Conservation (phyloP, 2,888 invertebrate species). For the Autographa gamma region DNA sequence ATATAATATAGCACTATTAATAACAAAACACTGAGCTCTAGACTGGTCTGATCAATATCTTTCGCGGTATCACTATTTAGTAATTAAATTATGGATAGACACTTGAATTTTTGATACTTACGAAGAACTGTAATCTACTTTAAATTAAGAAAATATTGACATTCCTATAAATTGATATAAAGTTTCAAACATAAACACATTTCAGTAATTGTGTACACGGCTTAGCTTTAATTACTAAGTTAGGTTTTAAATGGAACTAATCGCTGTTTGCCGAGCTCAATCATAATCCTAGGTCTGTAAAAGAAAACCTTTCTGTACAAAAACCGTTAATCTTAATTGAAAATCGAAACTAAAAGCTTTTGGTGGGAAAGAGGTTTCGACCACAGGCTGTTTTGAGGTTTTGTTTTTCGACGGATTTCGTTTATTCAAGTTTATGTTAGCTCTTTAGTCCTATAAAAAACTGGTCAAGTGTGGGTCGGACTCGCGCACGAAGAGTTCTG, state of each 20-base stretch:
- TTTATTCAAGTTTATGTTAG: constrained; percentile 4
- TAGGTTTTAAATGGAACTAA: neutral
- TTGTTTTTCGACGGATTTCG: neutral
- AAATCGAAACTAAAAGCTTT: neutral
- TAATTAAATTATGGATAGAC: too few relatives aligned
- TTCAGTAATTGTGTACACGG: too few relatives aligned
- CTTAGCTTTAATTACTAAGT: neutral
- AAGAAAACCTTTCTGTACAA: constrained; percentile 4
- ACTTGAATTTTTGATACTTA: too few relatives aligned
- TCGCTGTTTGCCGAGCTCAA: neutral
- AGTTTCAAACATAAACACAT: too few relatives aligned
- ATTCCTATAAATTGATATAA: too few relatives aligned
- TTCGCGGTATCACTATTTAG: too few relatives aligned
- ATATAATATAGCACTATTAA: too few relatives aligned
- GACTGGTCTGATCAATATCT: too few relatives aligned
- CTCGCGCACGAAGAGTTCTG: neutral
- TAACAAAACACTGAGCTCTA: too few relatives aligned
- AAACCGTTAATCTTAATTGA: constrained; percentile 1
- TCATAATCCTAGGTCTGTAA: neutral
- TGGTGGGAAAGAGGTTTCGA: neutral
- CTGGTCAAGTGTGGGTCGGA: too few relatives aligned
- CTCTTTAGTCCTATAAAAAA: neutral
- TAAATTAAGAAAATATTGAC: too few relatives aligned
- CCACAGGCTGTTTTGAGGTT: constrained; percentile 4
- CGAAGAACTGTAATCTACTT: too few relatives aligned